Base-by-base conservation (phyloP, 2,888 invertebrate genomes). In the Torymus auratus region DNA sequence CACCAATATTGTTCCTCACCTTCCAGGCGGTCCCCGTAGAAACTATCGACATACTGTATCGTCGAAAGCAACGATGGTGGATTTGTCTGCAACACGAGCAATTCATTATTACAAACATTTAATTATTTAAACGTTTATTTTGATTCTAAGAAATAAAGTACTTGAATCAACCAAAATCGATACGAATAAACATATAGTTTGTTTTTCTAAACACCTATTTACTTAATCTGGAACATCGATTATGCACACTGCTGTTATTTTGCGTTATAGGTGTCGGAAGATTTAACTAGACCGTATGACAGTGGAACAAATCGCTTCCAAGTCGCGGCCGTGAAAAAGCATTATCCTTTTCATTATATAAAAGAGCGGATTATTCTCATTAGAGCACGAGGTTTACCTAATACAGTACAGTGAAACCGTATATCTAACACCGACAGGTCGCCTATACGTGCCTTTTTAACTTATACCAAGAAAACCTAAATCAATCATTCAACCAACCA, bases 1-100 rank as follows among this genome's bases (percentile, higher is more conserved):
- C 99, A 99, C 96, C 98, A 98, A 92, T 99, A 99, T 87, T 96
- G 95, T 88, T 98, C 97, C 91, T 98, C 98, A 70, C 98, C 98
- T 83, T 93, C 93, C 80, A 98, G 93, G 83, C 95, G 94, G 84
- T 94, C 93, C 78, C 95, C 96, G 88, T 97, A 97, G 91, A 98
- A 97, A 86, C 97, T 97, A 91, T 96, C 96, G 84, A 99, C 97
- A 91, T 98, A 98, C 92, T 99, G 98, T 85, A 99, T 95, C 50
- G 98, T 99, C 13, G 99, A 99, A 80, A 99, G 93, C 81, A 99
- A 93, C 79, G 96, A 96, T 58, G 96, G 96, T 2, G 99, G 99
- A 93, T 99, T 99, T 74, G 98, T 97, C 96, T 97, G 90, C 53
- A 90, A 88, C 83, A 84, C 73, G 81, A 70, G 15, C 60, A 56